Base-by-base conservation (phyloP, 1,140 invertebrate species). In the Teleopsis dalmanni region DNA sequence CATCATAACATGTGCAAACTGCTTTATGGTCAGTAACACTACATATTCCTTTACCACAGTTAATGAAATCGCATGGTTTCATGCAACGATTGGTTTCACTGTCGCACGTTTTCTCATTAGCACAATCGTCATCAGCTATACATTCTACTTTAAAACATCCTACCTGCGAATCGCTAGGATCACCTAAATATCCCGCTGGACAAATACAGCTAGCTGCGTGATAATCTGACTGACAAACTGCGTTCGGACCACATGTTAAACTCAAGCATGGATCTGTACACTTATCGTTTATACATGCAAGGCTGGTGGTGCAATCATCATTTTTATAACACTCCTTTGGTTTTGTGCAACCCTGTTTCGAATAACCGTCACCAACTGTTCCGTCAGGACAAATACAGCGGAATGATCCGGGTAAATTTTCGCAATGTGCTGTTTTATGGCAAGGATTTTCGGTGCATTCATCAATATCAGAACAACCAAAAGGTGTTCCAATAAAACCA, bases 91-190 rank as follows among this genome's bases (percentile, higher is more conserved):
- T 87, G 14, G 73, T 80, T 54, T 81, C 76, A 7, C 61, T 56
- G 60, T 89, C 82, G 59, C 90, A 92, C 47, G 79, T 79, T 69
- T 84, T 85, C 53, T 88, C 84, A 11, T 58, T 66, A 3, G 83
- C 69, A 63, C 90, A 93, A 44, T 91, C 87, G 26, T 77, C 77
- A 68, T 87, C 78, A 7, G 78, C 76, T 2, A 85, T 71, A 65
- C 89, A 93, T 73, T 91, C 88, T 2, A 89, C 87, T 74, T 84
- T 84, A 69, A 88, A 88, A 57, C 87, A 89, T 9, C 85, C 86
- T 10, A 85, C 75, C 51, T 75, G 75, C 33, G 73, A 69, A 65
- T 88, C 82, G 51, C 79, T 77, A 2, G 88, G 78, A 75, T 92
- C 87, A 4, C 90, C 90, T 11, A 89, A 74, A 63, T 84, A 83